Percentiles rank a stretch among this genome's conserved stretches.
Conservation (phyloP, 1,140 invertebrate species). For the Antheraea pernyi region DNA sequence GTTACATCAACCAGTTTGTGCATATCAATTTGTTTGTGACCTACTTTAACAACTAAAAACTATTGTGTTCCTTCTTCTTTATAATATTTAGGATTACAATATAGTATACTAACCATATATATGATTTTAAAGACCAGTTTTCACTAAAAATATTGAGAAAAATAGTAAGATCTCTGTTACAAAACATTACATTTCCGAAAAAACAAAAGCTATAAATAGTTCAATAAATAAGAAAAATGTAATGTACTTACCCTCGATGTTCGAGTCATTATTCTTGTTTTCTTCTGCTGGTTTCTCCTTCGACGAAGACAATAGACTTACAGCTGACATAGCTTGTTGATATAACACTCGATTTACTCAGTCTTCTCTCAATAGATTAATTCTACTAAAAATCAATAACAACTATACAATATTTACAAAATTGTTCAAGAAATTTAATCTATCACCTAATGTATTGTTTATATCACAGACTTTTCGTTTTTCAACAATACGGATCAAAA, state of each 20-base stretch:
- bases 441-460: constrained; percentile 77
- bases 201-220: too few species aligned
- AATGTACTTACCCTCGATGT: constrained; percentile 34
- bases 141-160: not conserved
- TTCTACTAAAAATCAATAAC: constrained; percentile 73
- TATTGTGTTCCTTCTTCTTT: not conserved
- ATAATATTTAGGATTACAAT: not conserved
- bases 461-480: constrained; percentile 80
- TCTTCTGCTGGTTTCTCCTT: constrained; percentile 71
- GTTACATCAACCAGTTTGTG: not conserved
- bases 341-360: constrained; percentile 65
- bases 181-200: not conserved
- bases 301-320: constrained; percentile 71
- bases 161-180: not conserved
- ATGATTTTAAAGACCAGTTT: too few species aligned
- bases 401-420: constrained; percentile 78
- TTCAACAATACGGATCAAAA: constrained; percentile 79
- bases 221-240: too few species aligned
- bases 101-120: too few species aligned
- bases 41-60: not conserved
- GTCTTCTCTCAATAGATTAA: constrained; percentile 77
- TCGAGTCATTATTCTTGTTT: constrained; percentile 44
- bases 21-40: not conserved
- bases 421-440: constrained; percentile 70
- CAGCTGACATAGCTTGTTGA: constrained; percentile 77